These are phyloP conservation scores for Mesopsocus fuscifrons DNA, from an alignment of 2,888 invertebrate genomes.

Conservation along the genomic window DNA sequence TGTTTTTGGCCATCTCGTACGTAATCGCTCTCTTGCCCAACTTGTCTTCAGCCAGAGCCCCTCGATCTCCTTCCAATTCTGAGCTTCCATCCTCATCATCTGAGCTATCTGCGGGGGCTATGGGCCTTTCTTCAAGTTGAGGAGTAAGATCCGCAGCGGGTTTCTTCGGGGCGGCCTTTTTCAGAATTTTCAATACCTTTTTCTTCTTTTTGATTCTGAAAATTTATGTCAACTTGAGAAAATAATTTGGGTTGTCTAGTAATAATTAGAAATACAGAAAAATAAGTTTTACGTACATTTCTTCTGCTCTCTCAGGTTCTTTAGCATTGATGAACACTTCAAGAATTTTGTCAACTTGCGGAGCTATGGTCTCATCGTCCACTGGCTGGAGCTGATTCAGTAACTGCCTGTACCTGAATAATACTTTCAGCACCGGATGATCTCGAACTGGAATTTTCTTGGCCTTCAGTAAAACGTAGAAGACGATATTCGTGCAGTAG, in stretches of 20 bases:
- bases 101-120: neutral
- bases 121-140: too few species aligned
- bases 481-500: conserved; percentile 70
- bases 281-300: neutral
- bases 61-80: conserved; percentile 11
- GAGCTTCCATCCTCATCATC: conserved; percentile 12
- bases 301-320: conserved; percentile 18
- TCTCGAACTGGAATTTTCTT: conserved; percentile 48
- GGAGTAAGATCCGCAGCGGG: too few species aligned
- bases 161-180: too few species aligned
- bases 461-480: conserved; percentile 68
- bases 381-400: conserved; percentile 51
- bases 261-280: too few species aligned
- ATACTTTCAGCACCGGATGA: conserved; percentile 77
- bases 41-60: conserved; percentile 11
- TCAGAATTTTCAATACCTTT: too few species aligned
- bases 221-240: conserved; percentile 6
- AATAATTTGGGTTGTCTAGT: too few species aligned
- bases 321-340: conserved; percentile 27
- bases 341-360: conserved; percentile 44
- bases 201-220: conserved; percentile 8
- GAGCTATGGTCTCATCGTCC: conserved; percentile 44
- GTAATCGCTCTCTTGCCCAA: conserved; percentile 63
- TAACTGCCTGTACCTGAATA: conserved; percentile 62
- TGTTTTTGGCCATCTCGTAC: conserved; percentile 90